These are phyloP conservation scores for Harpalus rufipes DNA, from an alignment of 2,888 invertebrate species.

Conservation along the genomic window DNA sequence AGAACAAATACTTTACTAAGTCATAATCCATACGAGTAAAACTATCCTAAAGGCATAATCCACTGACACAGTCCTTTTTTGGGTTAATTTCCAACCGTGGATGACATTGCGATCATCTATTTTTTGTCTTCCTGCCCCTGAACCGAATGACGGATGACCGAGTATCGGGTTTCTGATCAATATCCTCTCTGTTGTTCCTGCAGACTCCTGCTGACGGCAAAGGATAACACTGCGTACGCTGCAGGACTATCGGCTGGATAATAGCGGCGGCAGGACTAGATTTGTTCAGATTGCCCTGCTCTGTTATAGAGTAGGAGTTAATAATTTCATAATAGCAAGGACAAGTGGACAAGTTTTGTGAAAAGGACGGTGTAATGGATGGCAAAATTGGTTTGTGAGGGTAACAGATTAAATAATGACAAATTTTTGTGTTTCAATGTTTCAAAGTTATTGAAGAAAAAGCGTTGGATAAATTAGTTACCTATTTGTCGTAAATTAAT, in stretches of 20 bases:
- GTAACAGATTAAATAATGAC: too few species aligned
- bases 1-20: neutral
- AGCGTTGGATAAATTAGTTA: too few species aligned
- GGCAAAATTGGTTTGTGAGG: too few species aligned
- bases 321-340: neutral
- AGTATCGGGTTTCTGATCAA: conserved; percentile 7
- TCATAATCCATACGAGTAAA: neutral
- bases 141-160: neutral
- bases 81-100: neutral
- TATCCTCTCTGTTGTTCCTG: conserved; percentile 13
- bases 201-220: neutral
- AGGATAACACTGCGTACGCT: conserved; percentile 11
- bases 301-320: neutral
- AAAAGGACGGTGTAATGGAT: too few species aligned
- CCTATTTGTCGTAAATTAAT: too few species aligned
- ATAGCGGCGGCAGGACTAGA: neutral
- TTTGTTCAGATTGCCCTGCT: neutral
- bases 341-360: neutral
- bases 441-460: too few species aligned
- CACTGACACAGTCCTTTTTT: neutral
- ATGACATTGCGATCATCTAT: neutral
- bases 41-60: neutral
- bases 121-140: neutral
- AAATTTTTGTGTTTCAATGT: too few species aligned
- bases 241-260: neutral